Conservation (phyloP, 2,888 invertebrate genomes). For the Odontomyia ornata region DNA sequence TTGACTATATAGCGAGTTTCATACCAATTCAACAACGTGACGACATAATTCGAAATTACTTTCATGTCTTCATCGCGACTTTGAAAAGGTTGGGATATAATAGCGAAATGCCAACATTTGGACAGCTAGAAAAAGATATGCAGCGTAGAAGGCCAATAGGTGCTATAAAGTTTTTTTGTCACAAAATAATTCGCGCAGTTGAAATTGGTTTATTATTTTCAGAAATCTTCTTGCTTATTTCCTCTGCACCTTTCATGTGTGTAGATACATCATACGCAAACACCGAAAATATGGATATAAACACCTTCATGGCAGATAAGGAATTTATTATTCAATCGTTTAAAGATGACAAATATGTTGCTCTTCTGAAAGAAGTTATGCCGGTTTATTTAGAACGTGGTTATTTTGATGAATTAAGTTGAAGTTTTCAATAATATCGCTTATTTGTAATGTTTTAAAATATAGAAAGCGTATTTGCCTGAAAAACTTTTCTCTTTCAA, state of each 20-base stretch:
- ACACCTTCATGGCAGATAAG: not conserved
- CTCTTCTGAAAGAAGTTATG: constrained; percentile 2
- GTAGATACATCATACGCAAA: not conserved
- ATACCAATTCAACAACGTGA: not conserved
- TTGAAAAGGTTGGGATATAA: not conserved
- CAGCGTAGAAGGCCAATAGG: not conserved
- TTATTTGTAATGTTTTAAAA: too few species aligned
- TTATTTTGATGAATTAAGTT: not conserved
- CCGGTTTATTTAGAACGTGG: constrained; percentile 30
- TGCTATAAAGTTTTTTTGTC: not conserved
- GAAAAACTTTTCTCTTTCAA: too few species aligned
- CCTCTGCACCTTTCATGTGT: constrained; percentile 22
- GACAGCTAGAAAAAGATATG: not conserved
- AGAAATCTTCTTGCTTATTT: constrained; percentile 13
- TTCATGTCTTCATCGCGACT: not conserved
- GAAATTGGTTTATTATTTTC: not conserved
- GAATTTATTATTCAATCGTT: not conserved
- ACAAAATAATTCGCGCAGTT: not conserved
- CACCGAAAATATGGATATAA: constrained; percentile 5
- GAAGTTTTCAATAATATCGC: too few species aligned
- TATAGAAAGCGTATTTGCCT: too few species aligned
- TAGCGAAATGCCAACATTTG: constrained; percentile 9
- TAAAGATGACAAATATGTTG: constrained; percentile 16
- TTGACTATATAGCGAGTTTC: not conserved
- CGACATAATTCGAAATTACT: constrained; percentile 17